phyloP scores from a whole-genome alignment of 2,797 vertebrate genomes.

The Vespertilio murinus region DNA sequence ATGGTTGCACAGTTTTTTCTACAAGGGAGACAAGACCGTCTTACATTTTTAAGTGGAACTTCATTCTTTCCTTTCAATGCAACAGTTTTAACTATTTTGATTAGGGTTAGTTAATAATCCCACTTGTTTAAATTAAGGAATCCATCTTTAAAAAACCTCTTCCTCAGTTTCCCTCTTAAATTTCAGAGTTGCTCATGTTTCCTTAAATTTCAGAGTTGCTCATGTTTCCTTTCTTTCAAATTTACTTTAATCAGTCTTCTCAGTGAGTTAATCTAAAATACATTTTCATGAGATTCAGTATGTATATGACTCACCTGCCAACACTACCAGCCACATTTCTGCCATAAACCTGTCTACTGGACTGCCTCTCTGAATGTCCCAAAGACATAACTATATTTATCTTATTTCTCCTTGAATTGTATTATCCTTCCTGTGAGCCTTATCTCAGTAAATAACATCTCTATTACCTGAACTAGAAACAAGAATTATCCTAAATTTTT shows the following conservation, averaged over 20 bases:
- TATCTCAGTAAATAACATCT: background rate
- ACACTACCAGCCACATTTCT: background rate
- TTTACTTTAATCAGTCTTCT: conserved; percentile 5
- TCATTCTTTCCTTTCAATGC: conserved; percentile 26
- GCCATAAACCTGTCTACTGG: background rate
- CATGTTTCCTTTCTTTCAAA: background rate
- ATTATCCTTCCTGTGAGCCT: background rate
- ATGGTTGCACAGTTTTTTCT: background rate
- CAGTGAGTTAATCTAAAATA: background rate
- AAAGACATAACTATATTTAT: background rate
- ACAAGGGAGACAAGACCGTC: background rate
- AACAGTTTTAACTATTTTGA: background rate
- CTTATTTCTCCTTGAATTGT: background rate
- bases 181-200: background rate
- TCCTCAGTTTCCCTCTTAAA: background rate
- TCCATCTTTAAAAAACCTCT: background rate
- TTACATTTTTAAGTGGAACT: background rate
- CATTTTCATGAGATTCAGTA: background rate
- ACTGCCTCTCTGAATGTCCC: background rate
- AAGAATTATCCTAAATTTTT: background rate
- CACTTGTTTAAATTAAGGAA: background rate
- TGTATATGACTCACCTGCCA: background rate
- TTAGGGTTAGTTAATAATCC: background rate
- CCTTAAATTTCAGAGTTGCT: background rate
- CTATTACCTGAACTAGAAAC: background rate